Conservation (phyloP, 2,797 vertebrate genomes). For the Clarias platycephalus region DNA sequence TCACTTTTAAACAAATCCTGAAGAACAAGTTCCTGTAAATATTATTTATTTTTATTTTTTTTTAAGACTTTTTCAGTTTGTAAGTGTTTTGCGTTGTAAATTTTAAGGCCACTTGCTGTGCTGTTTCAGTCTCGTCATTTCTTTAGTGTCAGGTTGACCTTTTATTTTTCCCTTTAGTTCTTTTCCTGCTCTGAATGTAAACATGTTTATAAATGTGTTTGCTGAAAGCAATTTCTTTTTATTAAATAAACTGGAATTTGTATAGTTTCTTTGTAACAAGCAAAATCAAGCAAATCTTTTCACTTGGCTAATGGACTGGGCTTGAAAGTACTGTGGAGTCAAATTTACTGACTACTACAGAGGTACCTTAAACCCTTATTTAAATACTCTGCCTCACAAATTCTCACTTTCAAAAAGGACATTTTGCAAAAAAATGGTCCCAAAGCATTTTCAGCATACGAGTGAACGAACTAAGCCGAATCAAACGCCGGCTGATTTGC, state of each 20-base stretch:
- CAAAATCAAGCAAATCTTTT: not conserved
- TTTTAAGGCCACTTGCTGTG: not conserved
- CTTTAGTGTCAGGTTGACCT: conserved; percentile 6
- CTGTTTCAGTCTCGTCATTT: not conserved
- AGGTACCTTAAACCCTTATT: too few species aligned
- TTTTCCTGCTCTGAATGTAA: conserved; percentile 43
- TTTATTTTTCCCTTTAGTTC: conserved; percentile 32
- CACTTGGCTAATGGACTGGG: not conserved
- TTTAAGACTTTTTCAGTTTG: not conserved
- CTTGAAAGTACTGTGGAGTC: not conserved
- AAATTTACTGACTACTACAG: not conserved
- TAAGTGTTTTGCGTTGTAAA: not conserved
- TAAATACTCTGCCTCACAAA: too few species aligned
- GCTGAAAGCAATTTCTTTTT: not conserved
- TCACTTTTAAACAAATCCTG: not conserved
- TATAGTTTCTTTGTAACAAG: not conserved
- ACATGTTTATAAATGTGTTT: conserved; percentile 4
- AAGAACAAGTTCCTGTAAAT: not conserved
- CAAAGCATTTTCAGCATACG: too few species aligned
- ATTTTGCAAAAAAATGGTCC: too few species aligned
- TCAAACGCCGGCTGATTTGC: too few species aligned
- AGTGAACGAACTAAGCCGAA: too few species aligned
- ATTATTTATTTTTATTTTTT: too few species aligned
- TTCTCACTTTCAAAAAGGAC: too few species aligned
- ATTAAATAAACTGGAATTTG: not conserved